Evolutionary conservation across 1,140 invertebrate genomes (phyloP), one percentile per base, ranked within the genome.

Genomic region (Philopotamus ludificatus): DNA sequence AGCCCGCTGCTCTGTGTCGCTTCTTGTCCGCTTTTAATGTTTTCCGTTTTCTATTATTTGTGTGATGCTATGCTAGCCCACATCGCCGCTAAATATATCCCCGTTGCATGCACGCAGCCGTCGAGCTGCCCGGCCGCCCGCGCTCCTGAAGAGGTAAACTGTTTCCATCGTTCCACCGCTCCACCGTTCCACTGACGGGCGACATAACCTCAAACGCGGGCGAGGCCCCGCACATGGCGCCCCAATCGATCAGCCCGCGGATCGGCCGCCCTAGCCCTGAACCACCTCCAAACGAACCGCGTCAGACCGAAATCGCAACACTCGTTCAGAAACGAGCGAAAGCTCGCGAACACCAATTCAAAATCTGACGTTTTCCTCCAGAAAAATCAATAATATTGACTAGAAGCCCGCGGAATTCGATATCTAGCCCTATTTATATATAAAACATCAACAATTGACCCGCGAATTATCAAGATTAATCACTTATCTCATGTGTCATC

Each of bases 21-120:
- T 80, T 81, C 77, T 80, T 79, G 77, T 79, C 77, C 76, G 79
- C 79, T 81, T 81, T 81, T 74, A 78, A 79, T 81, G 79, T 81
- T 81, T 81, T 81, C 75, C 73, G 78, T 80, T 81, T 79, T 80
- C 78, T 80, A 80, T 81, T 81, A 76, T 80, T 81, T 79, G 74
- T 80, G 77, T 81, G 75, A 79, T 79, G 76, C 78, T 78, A 79
- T 79, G 76, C 78, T 78, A 80, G 77, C 78, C 73, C 66, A 63
- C 59, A 63, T 63, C 58, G 55, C 49, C 53, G 59, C 66, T 63
- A 67, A 67, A 66, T 61, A 67, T 67, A 63, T 41, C 60, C 66
- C 50, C 54, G 54, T 50, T 63, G 66, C 49, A 55, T 68, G 72
- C 72, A 72, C 55, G 72, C 71, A 71, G 68, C 68, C 63, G 63